Evolutionary conservation across 2,113 vertebrate species (phyloP), one percentile per base, ranked within the genome.

Genomic region (Diphyllodes magnificus): DNA sequence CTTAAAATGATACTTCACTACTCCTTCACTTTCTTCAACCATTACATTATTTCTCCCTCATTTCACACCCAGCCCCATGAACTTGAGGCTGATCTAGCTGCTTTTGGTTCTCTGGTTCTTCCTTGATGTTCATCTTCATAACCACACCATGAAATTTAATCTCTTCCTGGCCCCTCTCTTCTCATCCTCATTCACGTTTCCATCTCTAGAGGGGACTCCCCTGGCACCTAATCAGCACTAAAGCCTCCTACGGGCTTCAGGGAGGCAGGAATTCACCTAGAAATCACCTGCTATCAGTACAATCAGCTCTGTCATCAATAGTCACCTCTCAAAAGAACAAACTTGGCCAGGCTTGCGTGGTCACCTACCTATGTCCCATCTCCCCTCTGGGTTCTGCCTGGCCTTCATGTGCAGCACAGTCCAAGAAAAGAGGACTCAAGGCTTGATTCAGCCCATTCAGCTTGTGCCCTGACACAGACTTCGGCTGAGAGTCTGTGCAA

Each of bases 251-350:
- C 76, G 0, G 80, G 44, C 96, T 92, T 60, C 77, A 90, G 60
- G 72, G 72, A 94, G 80, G 65, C 85, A 93, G 94, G 93, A 96
- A 96, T 96, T 96, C 94, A 97, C 95, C 94, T 59, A 94, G 90
- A 96, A 97, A 96, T 80, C 92, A 97, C 95, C 94, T 95, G 80
- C 82, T 92, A 92, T 72, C 51, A 3, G 33, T 59, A 81, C 39
- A 31, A 96, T 86, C 90, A 88, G 51, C 72, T 91, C 75, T 75
- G n/a, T 81, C 90, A 96, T 70, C 90, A 97, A 51, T 7, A 73
- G 64, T 24, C 64, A 71, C 64, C 82, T 92, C 83, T 65, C n/a
- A 60, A 76, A 85, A 68, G 50, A 33, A 53, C 33, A 86, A 88
- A 49, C 20, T 69, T 31, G 5, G 66, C 35, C 59, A 88, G 51